A percentile compares a stretch with the other conserved stretches of the same genome.
Conservation (phyloP, 2,797 vertebrate species). For the Sparus aurata region DNA sequence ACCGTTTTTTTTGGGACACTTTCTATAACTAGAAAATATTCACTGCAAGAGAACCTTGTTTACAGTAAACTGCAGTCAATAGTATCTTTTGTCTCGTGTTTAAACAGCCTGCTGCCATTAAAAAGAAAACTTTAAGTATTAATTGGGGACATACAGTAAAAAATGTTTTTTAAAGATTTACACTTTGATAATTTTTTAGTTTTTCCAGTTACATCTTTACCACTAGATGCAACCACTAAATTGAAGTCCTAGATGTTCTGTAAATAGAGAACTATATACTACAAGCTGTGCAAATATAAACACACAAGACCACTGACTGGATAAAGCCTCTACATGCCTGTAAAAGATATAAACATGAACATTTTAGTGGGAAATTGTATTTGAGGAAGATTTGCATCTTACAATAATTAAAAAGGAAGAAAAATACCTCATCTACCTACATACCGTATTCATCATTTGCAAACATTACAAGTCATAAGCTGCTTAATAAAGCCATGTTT, state of each 20-base stretch:
- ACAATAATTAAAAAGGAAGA: background rate
- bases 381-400: background rate
- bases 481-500: background rate
- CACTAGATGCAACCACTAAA: background rate
- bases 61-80: background rate
- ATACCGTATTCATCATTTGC: accelerated
- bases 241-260: background rate
- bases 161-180: background rate
- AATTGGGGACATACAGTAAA: background rate
- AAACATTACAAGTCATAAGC: background rate
- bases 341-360: background rate
- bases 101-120: background rate
- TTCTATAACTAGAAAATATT: background rate
- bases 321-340: background rate
- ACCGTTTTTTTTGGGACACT: background rate
- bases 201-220: background rate
- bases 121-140: accelerated
- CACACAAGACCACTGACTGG: background rate
- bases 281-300: background rate
- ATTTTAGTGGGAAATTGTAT: background rate
- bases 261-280: background rate
- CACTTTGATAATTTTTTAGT: background rate
- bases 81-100: background rate
- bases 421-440: background rate
- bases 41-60: background rate